phyloP scores from a whole-genome alignment of 2,888 invertebrate genomes.

The Zygothrica quintamaculata region DNA sequence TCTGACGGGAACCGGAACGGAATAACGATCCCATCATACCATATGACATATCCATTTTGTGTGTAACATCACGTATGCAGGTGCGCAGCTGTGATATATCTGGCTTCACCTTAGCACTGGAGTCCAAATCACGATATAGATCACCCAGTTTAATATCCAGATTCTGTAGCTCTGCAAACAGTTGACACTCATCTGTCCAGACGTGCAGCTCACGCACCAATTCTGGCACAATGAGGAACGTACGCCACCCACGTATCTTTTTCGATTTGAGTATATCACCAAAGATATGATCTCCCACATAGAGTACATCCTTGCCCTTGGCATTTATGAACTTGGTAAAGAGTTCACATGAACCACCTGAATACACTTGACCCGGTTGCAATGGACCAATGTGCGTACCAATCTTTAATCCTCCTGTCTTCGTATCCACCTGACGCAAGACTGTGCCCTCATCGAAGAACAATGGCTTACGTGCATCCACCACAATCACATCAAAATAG shows the following conservation, averaged over 20 bases:
- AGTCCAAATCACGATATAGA: conserved; percentile 98
- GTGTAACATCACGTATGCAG: conserved; percentile 96
- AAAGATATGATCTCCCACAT: conserved; percentile 99
- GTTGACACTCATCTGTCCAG: conserved; percentile 98
- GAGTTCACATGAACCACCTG: conserved; percentile 93
- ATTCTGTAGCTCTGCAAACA: conserved; percentile 95
- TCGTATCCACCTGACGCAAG: conserved; percentile 95
- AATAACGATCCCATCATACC: conserved; percentile 99
- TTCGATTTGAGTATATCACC: conserved; percentile 99
- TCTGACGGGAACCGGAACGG: conserved; percentile 98
- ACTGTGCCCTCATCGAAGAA: conserved; percentile 99
- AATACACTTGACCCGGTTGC: conserved; percentile 87
- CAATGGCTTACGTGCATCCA: conserved; percentile 97
- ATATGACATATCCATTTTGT: conserved; percentile 99
- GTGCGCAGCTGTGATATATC: conserved; percentile 95
- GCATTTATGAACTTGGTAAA: conserved; percentile 98
- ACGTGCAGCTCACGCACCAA: conserved; percentile 97
- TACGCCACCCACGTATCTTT: conserved; percentile 99
- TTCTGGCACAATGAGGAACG: conserved; percentile 99
- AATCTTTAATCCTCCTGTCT: conserved; percentile 94
- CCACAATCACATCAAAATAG: conserved; percentile 98
- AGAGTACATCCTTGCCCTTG: conserved; percentile 98
- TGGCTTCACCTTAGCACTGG: conserved; percentile 96
- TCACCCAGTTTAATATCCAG: conserved; percentile 96
- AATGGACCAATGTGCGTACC: conserved; percentile 97